Base-by-base conservation (phyloP, 2,797 vertebrate genomes). In the Acanthiza pusilla region DNA sequence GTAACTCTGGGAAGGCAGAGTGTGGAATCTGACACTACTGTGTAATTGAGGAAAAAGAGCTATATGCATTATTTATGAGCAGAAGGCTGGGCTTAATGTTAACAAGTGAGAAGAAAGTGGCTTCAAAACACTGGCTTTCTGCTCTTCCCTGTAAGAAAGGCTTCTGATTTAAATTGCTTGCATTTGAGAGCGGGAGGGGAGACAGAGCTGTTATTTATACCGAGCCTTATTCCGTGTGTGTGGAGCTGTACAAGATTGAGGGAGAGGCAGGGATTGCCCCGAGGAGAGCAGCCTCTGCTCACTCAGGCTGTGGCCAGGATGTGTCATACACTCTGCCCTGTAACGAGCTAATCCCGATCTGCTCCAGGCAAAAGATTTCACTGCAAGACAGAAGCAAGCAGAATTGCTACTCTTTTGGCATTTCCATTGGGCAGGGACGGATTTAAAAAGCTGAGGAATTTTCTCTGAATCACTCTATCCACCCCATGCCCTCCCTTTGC, bases 61-160 rank as follows among this genome's bases (percentile, higher is more conserved):
- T 83, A 38, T 79, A 94, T 98, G 96, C 97, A 97, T 97, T 97
- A 98, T 97, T 98, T 97, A 98, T 98, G 94, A 98, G 95, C 88
- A 91, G 94, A 91, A 65, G 80, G 95, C 96, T 90, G 91, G 88
- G 95, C 96, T 94, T 70, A 36, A 92, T 95, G 96, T 96, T 97
- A 97, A 95, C 95, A 81, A 97, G 96, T 93, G 95, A 97, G 96
- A 95, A 95, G 91, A 97, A 97, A 97, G 96, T 89, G 97, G 95
- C 96, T 97, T 96, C 92, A 61, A 91, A 97, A 95, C 94, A 91
- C 94, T 94, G 53, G 36, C 96, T 96, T 85, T 97, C 80, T 55
- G 34, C 94, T 96, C 84, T 88, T 95, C 85, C 43, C 42, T 80
- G 38, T 70, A 78, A 96, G 94, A 81, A 83, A 89, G 72, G 82